phyloP scores from a whole-genome alignment of 2,888 invertebrate species.

The Orthosia gracilis region DNA sequence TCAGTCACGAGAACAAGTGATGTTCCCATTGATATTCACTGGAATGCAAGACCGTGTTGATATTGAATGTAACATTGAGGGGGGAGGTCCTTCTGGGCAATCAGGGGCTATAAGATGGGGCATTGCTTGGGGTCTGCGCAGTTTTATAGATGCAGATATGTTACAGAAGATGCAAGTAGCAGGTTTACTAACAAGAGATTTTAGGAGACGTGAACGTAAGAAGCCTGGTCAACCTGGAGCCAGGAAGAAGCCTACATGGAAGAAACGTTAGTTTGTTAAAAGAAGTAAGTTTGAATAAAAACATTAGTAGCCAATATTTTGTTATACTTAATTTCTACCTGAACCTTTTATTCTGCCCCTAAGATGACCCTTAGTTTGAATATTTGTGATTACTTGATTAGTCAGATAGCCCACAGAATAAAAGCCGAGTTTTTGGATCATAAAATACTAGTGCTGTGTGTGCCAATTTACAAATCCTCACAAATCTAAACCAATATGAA shows the following conservation, averaged over 20 bases:
- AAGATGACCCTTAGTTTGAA: too few species aligned
- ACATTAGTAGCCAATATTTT: constrained; percentile 16
- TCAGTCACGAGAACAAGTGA: constrained; percentile 95
- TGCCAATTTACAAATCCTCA: too few species aligned
- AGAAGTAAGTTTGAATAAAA: constrained; percentile 42
- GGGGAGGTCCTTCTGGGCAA: constrained; percentile 95
- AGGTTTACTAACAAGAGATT: constrained; percentile 96
- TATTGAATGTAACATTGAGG: constrained; percentile 94
- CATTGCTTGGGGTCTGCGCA: constrained; percentile 95
- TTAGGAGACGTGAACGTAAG: constrained; percentile 95
- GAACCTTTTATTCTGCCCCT: too few species aligned
- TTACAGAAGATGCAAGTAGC: constrained; percentile 97
- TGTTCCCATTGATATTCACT: constrained; percentile 96
- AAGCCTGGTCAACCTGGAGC: constrained; percentile 98
- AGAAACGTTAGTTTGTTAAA: constrained; percentile 93
- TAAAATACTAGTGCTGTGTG: too few species aligned
- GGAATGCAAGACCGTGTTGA: constrained; percentile 95
- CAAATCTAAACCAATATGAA: too few species aligned
- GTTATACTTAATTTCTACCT: neutral
- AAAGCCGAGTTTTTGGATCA: too few species aligned
- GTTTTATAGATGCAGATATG: constrained; percentile 95
- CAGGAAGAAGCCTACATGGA: constrained; percentile 98
- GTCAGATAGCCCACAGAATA: neutral
- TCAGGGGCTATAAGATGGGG: constrained; percentile 98
- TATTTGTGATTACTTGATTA: neutral